These are phyloP conservation scores for Zalophus californianus DNA, from an alignment of 2,797 vertebrate species.

Conservation along the genomic window DNA sequence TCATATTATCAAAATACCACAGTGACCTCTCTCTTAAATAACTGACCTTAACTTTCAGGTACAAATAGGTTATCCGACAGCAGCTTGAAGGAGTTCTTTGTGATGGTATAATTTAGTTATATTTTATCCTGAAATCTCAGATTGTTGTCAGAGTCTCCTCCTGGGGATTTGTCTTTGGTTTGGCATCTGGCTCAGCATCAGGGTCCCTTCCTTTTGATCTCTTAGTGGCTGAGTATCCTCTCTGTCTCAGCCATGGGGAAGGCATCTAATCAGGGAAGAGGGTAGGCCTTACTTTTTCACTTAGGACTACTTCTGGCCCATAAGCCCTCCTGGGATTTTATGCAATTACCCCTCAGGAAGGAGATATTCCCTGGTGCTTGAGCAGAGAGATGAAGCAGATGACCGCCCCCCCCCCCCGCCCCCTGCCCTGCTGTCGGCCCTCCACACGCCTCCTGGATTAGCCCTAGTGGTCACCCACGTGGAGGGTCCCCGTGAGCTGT, in stretches of 20 bases:
- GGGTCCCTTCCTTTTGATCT: neutral
- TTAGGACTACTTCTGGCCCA: neutral
- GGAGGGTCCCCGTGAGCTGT: neutral
- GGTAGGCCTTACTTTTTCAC: neutral
- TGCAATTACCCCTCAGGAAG: neutral
- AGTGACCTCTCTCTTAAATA: neutral
- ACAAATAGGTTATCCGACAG: neutral
- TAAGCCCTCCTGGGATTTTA: neutral
- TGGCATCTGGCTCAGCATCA: neutral
- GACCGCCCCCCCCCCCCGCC: no score
- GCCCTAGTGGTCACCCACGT: neutral
- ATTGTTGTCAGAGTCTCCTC: neutral
- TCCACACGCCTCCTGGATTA: neutral
- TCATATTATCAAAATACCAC: neutral
- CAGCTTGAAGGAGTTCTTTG: neutral
- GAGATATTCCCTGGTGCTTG: neutral
- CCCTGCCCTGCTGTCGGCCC: fast-evolving
- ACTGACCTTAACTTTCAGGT: neutral
- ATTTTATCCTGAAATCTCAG: neutral
- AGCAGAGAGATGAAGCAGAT: no score
- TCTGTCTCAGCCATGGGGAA: neutral
- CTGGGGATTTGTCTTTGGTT: neutral
- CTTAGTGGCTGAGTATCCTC: neutral
- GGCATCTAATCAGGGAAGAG: neutral
- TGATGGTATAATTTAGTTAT: neutral